Evolutionary conservation across 30 jellyfish, hydroid and myxozoan species (phyloP), one percentile per base, ranked within the genome.

Genomic region (Mastigias papua): DNA sequence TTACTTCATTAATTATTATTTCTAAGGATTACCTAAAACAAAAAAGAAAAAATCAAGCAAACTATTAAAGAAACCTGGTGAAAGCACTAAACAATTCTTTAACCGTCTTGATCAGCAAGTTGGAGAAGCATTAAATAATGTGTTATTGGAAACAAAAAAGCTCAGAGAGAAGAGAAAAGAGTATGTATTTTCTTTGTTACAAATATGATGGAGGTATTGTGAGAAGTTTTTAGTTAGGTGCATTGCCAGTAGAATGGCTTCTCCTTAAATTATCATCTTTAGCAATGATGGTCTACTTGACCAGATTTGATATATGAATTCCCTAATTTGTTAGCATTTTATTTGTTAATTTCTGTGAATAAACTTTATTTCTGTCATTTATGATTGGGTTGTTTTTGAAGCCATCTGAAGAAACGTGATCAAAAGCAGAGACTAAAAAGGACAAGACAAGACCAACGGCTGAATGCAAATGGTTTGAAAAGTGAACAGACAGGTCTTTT

Each of bases 401-500:
- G 95, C 42, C 96, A 91, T 62, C 77, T 91, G 65, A 91, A 86
- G 81, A 61, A 82, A 50, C 87, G 98, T 27, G 96, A 91, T 74
- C 93, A 84, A 76, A 91, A 91, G 37, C 50, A 37, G 63, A 91
- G 84, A 37, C 20, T 64, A 21, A 91, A 78, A 63, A 84, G 77
- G 67, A 1, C 71, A 21, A 81, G 81, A 49, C n/a, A n/a, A 15
- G 37, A 2, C 6, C 25, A 57, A 57, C 27, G 17, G 27, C 17
- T 54, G 9, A 25, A 54, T 5, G 25, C 5, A 21, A 54, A 19
- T 54, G 25, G 27, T 19, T 7, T 3, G 25, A 19, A 19, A 54
- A 6, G 5, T 6, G 67, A 54, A 19, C 23, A 54, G 27, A 54
- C 67, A 54, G 67, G 67, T 54, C 54, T 42, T 42, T 42, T 42